Percentiles rank a stretch among this genome's conserved stretches.
Conservation (phyloP, 1,140 invertebrate species). For the Psilanteris sp. region DNA sequence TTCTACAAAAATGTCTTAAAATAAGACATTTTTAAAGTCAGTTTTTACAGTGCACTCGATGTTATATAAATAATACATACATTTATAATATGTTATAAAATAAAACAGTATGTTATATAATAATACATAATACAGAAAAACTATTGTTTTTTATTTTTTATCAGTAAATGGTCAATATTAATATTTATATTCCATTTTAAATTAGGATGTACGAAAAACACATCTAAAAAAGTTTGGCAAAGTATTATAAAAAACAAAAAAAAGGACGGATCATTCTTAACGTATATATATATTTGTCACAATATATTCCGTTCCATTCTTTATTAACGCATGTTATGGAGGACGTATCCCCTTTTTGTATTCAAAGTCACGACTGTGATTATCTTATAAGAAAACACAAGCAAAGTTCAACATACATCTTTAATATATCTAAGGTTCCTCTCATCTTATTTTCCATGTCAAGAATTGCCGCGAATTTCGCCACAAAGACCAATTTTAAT, state of each 20-base stretch:
- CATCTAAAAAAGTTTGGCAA: not conserved
- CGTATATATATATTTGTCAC: conserved; percentile 35
- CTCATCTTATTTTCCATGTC: conserved; percentile 43
- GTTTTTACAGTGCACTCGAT: too few relatives aligned
- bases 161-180: too few relatives aligned
- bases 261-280: conserved; percentile 44
- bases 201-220: not conserved
- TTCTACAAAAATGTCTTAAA: too few relatives aligned
- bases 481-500: conserved; percentile 51
- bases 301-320: conserved; percentile 32
- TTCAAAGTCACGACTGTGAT: conserved; percentile 75
- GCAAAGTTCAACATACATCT: conserved; percentile 67
- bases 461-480: conserved; percentile 2
- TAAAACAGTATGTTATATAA: too few relatives aligned
- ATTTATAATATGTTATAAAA: too few relatives aligned
- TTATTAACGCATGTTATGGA: conserved; percentile 40
- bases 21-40: too few relatives aligned
- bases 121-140: too few relatives aligned
- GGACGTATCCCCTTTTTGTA: conserved; percentile 65
- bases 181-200: conserved; percentile 29
- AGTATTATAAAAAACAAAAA: conserved; percentile 34
- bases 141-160: too few relatives aligned
- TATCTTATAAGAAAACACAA: conserved; percentile 75
- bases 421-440: conserved; percentile 68
- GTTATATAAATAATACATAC: too few relatives aligned